Evolutionary conservation across 2,113 vertebrate genomes (phyloP), one percentile per base, ranked within the genome.

Genomic region (Sapayoa aenigma): DNA sequence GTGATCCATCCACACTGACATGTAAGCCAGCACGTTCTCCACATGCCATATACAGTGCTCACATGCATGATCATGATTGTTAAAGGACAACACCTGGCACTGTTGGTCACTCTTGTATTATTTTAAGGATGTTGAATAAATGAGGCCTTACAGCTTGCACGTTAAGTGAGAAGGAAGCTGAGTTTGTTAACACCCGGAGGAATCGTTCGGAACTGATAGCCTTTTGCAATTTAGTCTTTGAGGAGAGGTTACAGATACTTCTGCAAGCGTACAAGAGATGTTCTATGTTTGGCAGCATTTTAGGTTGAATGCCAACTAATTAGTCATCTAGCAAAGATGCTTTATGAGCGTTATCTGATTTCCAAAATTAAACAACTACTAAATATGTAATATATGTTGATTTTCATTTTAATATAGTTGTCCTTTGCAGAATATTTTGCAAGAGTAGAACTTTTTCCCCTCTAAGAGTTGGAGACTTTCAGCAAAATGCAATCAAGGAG

Each of bases 241-340:
- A 10, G 1, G 74, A 91, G 92, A 96, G 88, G 90, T 94, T 95
- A 89, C 63, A 95, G 91, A 62, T 76, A n/a, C 72, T 95, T 93
- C 68, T 92, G 81, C 87, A 89, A 12, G 69, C 23, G 23, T 91
- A 87, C 91, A 89, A 93, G 95, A 89, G 90, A 96, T 95, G 88
- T 84, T 71, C 95, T 96, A 90, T 95, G 90, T 95, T 96, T 95
- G 93, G 95, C 80, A 93, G 59, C 58, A 11, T 96, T 96, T 94
- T 86, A 83, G 90, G 95, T 97, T 96, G 95, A 97, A 97, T 96
- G 92, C 94, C 90, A 86, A 94, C 83, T 94, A 94, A 96, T 96
- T 95, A 96, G 80, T 93, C 95, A 97, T 89, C 76, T 78, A 95
- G 91, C 93, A 91, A 96, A 95, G 76, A 95, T 94, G 95, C 93